Conservation (phyloP, 2,797 vertebrate species). For the Centropyge bicolor region DNA sequence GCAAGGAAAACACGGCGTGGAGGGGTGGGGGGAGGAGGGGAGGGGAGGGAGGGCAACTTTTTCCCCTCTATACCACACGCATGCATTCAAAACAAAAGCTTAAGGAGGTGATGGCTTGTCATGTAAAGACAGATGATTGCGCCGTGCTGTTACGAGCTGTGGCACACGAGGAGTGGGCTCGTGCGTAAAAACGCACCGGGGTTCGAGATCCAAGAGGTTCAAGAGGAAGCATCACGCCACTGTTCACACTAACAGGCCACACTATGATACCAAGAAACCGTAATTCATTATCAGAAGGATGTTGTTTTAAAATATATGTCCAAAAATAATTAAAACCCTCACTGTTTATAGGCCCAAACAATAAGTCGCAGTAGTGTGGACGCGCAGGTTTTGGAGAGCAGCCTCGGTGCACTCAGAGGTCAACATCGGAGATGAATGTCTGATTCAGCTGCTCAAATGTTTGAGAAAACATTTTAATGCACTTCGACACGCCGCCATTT, state of each 20-base stretch:
- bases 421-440: slow-evolving; percentile 30
- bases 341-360: background rate
- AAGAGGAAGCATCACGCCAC: background rate
- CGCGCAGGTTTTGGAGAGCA: background rate
- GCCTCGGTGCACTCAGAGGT: slow-evolving; percentile 29
- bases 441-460: slow-evolving; percentile 38
- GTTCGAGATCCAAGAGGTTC: background rate
- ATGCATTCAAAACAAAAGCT: slow-evolving; percentile 28
- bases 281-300: background rate
- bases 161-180: slow-evolving; percentile 1
- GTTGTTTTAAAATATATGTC: background rate
- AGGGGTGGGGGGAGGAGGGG: background rate
- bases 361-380: background rate
- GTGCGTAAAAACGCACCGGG: slow-evolving; percentile 29
- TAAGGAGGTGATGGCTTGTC: slow-evolving; percentile 30
- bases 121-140: slow-evolving; percentile 5
- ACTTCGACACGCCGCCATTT: slow-evolving; percentile 24
- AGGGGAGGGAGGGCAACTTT: slow-evolving; percentile 85
- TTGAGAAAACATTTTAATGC: slow-evolving; percentile 36
- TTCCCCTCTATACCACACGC: slow-evolving; percentile 58
- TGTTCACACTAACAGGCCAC: slow-evolving; percentile 13
- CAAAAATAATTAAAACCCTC: background rate
- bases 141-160: background rate
- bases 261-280: too few species aligned
- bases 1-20: slow-evolving; percentile 79